Base-by-base conservation (phyloP, 2,888 invertebrate genomes). In the Gari tellinella region DNA sequence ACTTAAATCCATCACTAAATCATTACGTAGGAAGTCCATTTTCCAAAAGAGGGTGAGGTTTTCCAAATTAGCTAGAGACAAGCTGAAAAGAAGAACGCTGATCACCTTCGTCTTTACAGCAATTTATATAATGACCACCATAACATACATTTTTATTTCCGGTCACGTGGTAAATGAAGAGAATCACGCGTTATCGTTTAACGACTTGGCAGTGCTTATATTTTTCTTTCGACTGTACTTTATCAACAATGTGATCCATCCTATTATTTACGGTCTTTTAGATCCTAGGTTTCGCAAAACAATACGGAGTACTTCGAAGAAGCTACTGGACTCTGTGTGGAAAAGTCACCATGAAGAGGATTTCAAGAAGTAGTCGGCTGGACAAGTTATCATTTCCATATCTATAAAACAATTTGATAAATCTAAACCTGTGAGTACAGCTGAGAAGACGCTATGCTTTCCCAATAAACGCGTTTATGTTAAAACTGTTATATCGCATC, bases 161-260 rank as follows among this genome's bases (percentile, higher is more conserved):
- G 46, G 60, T 7, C 45, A 19, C 1, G 55, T 61, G 1, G n/a
- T 43, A 7, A 17, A 41, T 14, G 57, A 57, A 3, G 38, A 64
- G 25, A 57, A 43, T 41, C 41, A 41, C 19, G 15, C n/a, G 4
- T n/a, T 48, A 48, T 21, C 48, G 7, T 48, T 48, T 31, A 38
- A 46, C 15, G 38, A 60, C 17, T 38, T 68, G 4, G 40, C 62
- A 14, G 56, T 49, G 40, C 31, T 57, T 4, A 37, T 68, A 0
- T 61, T 62, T 38, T 43, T 62, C 14, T 68, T 51, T 41, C 37
- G 57, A 12, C 56, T 68, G 10, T 68, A 62, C 38, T 62, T 68
- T 26, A 68, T 68, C 3, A 68, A 68, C 45, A 51, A 31, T 56
- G 68, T 68, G 17, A 68, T 68, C 19, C 68, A 68, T 57, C 68